Conservation (phyloP, 1,140 invertebrate species). For the Ruditapes philippinarum region DNA sequence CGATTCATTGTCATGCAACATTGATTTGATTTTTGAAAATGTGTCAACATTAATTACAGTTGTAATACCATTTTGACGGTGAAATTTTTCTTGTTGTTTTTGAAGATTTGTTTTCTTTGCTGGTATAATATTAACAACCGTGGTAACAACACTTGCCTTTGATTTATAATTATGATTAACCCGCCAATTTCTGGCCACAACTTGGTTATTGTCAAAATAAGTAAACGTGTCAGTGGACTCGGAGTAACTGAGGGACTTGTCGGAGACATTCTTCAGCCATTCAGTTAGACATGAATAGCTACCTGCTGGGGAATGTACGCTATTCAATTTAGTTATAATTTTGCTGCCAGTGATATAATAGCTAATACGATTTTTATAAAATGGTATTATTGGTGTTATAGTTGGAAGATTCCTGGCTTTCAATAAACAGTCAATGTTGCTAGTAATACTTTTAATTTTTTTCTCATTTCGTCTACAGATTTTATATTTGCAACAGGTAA, state of each 20-base stretch:
- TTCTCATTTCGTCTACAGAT: not conserved
- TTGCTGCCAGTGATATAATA: not conserved
- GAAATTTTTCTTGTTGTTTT: too few species aligned
- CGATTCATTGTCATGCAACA: not conserved
- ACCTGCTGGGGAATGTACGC: not conserved
- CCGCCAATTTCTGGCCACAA: not conserved
- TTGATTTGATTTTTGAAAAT: not conserved
- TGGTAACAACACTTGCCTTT: not conserved
- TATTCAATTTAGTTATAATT: not conserved
- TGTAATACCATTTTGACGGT: not conserved
- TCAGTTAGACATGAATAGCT: too few species aligned
- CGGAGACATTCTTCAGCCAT: not conserved
- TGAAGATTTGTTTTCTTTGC: too few species aligned
- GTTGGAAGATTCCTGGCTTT: not conserved
- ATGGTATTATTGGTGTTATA: not conserved
- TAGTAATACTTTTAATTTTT: not conserved
- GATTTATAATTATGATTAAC: not conserved
- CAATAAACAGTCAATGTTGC: not conserved
- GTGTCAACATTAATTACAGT: not conserved
- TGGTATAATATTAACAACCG: not conserved
- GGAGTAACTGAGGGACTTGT: too few species aligned
- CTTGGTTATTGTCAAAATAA: slow-evolving; percentile 1
- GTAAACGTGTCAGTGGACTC: not conserved
- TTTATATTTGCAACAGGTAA: not conserved
- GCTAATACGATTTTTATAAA: not conserved